Base-by-base conservation (phyloP, 2,888 invertebrate genomes). In the Drosophila siamana region DNA sequence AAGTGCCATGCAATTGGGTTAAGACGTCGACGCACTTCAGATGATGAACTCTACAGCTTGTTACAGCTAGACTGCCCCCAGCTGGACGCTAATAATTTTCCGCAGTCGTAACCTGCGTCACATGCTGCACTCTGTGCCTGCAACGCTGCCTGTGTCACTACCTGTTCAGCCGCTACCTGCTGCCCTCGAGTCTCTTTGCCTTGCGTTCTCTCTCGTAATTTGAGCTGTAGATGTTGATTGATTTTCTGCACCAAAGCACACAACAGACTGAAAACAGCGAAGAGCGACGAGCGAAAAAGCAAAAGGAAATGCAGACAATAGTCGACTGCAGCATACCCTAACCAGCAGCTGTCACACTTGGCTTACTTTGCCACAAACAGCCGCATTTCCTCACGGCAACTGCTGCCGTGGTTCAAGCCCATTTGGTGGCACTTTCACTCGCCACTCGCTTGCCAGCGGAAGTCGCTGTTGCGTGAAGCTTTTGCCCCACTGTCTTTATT, bases 191-290 rank as follows among this genome's bases (percentile, higher is more conserved):
- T 19, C 33, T 41, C 30, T 26, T 11, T 26, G 9, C n/a, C 15
- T 36, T 16, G 36, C 11, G 24, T 2, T 16, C 6, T 24, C 24
- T 43, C 7, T 43, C 50, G 86, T 80, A 86, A 83, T 65, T 72
- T 69, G 78, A 83, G 65, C 70, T 61, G 65, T 86, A 83, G 86
- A 84, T 83, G 83, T 78, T 86, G 81, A 80, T 78, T 78, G 84
- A 83, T 80, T 82, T 86, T 66, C 80, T 73, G 86, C 84, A 63
- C 65, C 74, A 71, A 48, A 56, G 72, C 64, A 69, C 82, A 70
- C 62, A 61, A 76, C 33, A n/a, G n/a, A 33, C 33, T 62, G 57
- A 46, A 33, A 60, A 69, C 57, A 56, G 30, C 44, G 28, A 40
- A 66, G 26, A 26, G 26, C 24, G 51, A 43, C 9, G 11, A 40